A percentile compares a stretch with the other conserved stretches of the same genome.
phyloP scores from a whole-genome alignment of 2,797 vertebrate species.

The Perodicticus potto region DNA sequence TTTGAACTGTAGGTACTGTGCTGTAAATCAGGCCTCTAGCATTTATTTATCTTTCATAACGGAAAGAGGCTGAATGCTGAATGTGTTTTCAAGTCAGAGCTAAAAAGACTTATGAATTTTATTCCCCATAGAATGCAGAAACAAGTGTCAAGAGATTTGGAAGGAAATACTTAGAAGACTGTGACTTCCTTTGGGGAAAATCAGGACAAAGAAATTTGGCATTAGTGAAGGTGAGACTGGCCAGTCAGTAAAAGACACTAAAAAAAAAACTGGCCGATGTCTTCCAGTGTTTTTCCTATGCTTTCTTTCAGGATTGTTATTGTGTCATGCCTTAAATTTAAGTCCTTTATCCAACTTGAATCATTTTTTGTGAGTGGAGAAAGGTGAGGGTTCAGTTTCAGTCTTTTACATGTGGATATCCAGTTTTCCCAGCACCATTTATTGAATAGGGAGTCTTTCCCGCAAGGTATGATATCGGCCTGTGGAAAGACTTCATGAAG shows the following conservation, averaged over 20 bases:
- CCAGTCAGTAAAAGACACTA: not conserved
- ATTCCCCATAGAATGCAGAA: not conserved
- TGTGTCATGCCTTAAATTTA: no score
- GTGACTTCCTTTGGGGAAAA: not conserved
- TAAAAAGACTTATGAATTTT: not conserved
- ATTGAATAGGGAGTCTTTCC: no score
- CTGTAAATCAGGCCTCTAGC: not conserved
- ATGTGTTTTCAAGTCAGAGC: not conserved
- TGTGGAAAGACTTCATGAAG: no score
- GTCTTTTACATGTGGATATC: no score
- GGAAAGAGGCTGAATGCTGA: not conserved
- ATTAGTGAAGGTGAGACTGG: not conserved
- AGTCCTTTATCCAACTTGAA: no score
- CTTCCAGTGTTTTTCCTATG: no score
- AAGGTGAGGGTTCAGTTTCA: no score
- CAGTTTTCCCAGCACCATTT: no score
- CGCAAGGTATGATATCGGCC: no score
- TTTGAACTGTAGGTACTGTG: not conserved
- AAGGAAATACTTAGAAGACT: not conserved
- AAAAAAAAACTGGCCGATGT: no score
- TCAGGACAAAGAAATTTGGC: not conserved
- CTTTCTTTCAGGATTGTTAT: no score
- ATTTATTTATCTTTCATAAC: not conserved
- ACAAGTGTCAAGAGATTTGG: not conserved
- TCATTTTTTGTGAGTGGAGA: no score